A percentile compares a stretch with the other conserved stretches of the same genome.
These are phyloP conservation scores for Pipistrellus pygmaeus DNA, from an alignment of 2,797 vertebrate species.

Conservation along the genomic window DNA sequence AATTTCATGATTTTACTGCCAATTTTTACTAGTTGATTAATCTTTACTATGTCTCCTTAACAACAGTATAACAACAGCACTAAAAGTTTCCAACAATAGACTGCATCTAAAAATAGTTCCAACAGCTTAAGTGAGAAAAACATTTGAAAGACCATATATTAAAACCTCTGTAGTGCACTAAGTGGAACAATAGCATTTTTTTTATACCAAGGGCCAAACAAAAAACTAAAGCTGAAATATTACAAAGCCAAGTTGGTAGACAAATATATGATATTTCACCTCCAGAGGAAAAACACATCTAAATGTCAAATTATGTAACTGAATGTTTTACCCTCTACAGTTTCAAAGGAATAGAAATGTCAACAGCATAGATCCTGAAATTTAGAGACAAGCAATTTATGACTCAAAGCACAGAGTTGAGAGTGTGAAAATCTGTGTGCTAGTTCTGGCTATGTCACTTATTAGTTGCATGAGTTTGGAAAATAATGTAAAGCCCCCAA, in stretches of 20 bases:
- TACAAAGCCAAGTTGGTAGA: constrained; percentile 69
- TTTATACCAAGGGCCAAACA: constrained; percentile 56
- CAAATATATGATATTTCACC: constrained; percentile 71
- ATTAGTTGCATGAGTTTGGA: constrained; percentile 40
- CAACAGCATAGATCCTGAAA: constrained; percentile 68
- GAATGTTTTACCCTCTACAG: constrained; percentile 74
- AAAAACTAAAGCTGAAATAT: constrained; percentile 69
- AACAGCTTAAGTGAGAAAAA: constrained; percentile 71
- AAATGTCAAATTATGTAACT: constrained; percentile 81
- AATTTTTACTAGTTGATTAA: constrained; percentile 75
- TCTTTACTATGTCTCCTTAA: constrained; percentile 75
- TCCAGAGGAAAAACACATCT: constrained; percentile 69
- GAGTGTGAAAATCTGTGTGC: constrained; percentile 65
- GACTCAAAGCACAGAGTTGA: constrained; percentile 49
- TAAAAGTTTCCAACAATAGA: constrained; percentile 76
- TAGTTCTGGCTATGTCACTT: constrained; percentile 10
- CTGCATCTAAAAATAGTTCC: constrained; percentile 74
- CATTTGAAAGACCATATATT: constrained; percentile 62
- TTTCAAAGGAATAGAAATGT: constrained; percentile 78
- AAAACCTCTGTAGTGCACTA: constrained; percentile 66
- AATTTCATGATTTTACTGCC: constrained; percentile 81
- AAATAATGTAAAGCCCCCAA: constrained; percentile 36
- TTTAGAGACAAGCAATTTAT: constrained; percentile 70
- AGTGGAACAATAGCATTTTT: constrained; percentile 64
- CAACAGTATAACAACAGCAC: constrained; percentile 72